Evolutionary conservation across 2,797 vertebrate species (phyloP), one percentile per base, ranked within the genome.

Genomic region (Phoxinus dragarum): DNA sequence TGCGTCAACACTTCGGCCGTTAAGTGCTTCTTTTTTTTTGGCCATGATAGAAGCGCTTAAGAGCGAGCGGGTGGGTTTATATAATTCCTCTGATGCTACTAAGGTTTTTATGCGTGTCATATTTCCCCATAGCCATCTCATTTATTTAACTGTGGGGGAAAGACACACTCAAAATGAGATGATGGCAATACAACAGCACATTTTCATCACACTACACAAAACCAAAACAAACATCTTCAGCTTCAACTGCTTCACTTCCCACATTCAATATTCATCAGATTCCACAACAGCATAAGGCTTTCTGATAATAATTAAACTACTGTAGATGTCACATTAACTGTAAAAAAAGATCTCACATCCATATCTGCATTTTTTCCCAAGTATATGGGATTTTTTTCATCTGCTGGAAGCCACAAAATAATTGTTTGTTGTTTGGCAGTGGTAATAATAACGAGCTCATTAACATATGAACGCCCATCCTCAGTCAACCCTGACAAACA

Each of bases 21-120:
- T 88, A 88, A 89, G 85, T 75, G 80, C 73, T 61, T 40, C 23
- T 87, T 86, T 82, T 88, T 86, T 82, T 78, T 44, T 31, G 84
- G 44, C 59, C 44, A 69, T 23, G 66, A 69, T 67, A 56, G 74
- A 88, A 77, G 21, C 23, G 79, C 36, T 77, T 86, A 82, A 74
- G n/a, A 83, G 85, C 34, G 76, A 71, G 47, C 74, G 40, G 21
- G 31, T 59, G 78, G 59, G 44, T 79, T 82, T 61, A 79, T 36
- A 56, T 34, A 27, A 54, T 31, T 69, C 74, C 78, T 34, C 78
- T 72, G 72, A 67, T 68, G 69, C 49, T 71, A 66, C 44, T 80
- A 38, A 52, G 71, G 23, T 40, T 76, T 77, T 86, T 84, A 81
- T 75, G 16, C 1, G 67, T 44, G 40, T 61, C 44, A 74, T 72